Evolutionary conservation across 2,888 invertebrate genomes (phyloP).

Genomic region (Rhynchonema sp.): DNA sequence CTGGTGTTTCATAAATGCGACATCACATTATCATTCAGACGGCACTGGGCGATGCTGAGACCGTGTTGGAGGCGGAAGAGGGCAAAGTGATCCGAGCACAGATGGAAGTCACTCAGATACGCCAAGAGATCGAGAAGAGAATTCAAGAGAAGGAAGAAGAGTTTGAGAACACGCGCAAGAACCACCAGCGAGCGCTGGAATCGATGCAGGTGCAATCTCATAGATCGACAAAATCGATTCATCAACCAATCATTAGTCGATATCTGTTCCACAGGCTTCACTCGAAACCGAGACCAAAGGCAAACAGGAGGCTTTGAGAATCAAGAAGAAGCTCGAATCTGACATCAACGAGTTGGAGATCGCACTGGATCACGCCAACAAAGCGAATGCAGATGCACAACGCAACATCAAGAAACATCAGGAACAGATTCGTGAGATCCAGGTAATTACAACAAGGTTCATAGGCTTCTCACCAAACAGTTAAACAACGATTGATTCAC

Average conservation of each 20-base stretch:
- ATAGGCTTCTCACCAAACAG: no score
- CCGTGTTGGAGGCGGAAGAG: constrained; percentile 97
- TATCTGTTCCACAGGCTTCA: constrained; percentile 59
- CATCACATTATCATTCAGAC: no score
- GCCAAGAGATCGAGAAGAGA: constrained; percentile 96
- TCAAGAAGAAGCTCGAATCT: constrained; percentile 99
- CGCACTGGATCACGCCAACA: constrained; percentile 94
- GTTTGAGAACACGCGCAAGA: constrained; percentile 97
- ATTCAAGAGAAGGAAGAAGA: constrained; percentile 99
- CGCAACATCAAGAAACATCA: constrained; percentile 97
- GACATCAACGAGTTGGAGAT: constrained; percentile 99
- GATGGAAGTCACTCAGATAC: constrained; percentile 88
- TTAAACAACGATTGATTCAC: no score
- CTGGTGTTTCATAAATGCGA: no score
- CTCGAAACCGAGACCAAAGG: constrained; percentile 97
- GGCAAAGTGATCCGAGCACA: constrained; percentile 75
- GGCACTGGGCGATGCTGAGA: constrained; percentile 66
- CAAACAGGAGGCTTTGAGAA: constrained; percentile 95
- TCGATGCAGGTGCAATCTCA: constrained; percentile 95
- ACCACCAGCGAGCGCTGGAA: constrained; percentile 96
- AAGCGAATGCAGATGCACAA: constrained; percentile 44
- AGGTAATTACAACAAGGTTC: no score
- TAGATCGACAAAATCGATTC: no score
- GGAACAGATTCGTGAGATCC: constrained; percentile 59
- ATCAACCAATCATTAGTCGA: no score